These are phyloP conservation scores for Lepidurus couesii DNA, from an alignment of 1,140 invertebrate genomes.

Conservation along the genomic window DNA sequence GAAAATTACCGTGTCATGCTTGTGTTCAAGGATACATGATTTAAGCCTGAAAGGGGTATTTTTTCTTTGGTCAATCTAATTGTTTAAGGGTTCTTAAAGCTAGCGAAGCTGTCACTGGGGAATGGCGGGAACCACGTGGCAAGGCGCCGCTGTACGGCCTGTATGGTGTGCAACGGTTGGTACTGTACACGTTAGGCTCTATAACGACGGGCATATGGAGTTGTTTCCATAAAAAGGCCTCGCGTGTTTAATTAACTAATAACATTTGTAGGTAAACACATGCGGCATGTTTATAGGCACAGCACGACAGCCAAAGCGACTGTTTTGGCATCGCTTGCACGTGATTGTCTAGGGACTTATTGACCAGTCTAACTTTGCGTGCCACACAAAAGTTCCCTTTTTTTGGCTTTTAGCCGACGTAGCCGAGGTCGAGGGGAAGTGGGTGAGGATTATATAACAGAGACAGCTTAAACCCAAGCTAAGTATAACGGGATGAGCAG, in stretches of 20 bases:
- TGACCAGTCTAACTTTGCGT: neutral
- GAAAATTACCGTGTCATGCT: too few species aligned
- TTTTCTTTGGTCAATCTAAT: too few species aligned
- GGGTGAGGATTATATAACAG: too few species aligned
- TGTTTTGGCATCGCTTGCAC: neutral
- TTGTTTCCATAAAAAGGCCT: neutral
- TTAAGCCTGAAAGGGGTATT: too few species aligned
- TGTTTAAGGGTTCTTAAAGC: neutral
- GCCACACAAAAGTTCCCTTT: neutral
- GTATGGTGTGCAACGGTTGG: neutral
- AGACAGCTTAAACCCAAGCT: neutral
- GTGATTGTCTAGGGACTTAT: neutral
- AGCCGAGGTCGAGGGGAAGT: too few species aligned
- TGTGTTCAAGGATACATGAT: too few species aligned
- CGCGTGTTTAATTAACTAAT: slow-evolving; percentile 10
- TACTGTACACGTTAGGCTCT: neutral
- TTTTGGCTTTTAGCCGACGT: neutral
- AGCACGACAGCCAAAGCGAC: neutral
- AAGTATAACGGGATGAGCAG: neutral
- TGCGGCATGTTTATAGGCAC: neutral
- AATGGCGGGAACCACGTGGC: neutral
- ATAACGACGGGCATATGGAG: neutral
- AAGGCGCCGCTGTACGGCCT: neutral
- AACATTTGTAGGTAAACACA: neutral
- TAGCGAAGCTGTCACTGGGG: neutral